These are phyloP conservation scores for Piprites chloris DNA, from an alignment of 2,113 vertebrate species.

Conservation along the genomic window DNA sequence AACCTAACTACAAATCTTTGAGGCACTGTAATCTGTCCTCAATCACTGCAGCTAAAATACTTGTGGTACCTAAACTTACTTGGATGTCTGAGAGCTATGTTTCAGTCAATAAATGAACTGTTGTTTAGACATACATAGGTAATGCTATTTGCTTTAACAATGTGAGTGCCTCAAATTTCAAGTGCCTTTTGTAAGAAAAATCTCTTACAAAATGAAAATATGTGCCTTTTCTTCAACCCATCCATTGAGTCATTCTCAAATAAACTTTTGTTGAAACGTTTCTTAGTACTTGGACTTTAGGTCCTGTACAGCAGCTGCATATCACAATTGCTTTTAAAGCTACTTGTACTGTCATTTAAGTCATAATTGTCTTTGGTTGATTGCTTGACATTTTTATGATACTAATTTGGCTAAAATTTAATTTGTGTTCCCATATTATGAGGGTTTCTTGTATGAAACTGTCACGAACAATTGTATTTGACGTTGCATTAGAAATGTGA, in stretches of 20 bases:
- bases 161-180: neutral
- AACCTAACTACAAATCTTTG: neutral
- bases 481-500: neutral
- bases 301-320: neutral
- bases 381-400: neutral
- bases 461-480: neutral
- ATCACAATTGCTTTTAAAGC: neutral
- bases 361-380: neutral
- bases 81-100: neutral
- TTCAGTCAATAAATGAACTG: neutral
- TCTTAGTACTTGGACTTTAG: neutral
- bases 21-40: neutral
- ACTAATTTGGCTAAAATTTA: neutral
- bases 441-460: neutral
- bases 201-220: neutral
- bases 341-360: neutral
- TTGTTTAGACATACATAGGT: rapidly evolving
- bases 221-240: neutral
- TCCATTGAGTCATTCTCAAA: neutral
- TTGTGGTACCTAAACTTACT: neutral
- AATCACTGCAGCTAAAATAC: neutral
- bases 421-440: neutral
- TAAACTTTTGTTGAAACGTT: neutral
- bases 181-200: neutral
- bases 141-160: neutral